Base-by-base conservation (phyloP, 2,113 vertebrate genomes). In the Malaclemys terrapin region DNA sequence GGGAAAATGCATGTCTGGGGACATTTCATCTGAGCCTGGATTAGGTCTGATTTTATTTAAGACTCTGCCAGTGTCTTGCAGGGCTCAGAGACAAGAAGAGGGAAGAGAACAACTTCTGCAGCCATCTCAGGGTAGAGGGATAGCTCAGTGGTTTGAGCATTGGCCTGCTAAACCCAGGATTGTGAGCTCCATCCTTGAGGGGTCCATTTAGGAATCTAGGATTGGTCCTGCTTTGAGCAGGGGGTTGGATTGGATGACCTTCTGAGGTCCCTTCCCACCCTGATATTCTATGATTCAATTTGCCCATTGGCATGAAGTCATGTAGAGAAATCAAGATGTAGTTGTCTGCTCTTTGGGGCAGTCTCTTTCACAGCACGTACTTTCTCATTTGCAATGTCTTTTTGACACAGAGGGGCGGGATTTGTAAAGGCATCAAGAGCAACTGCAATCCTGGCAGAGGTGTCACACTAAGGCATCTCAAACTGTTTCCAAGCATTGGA, bases 321-420 rank as follows among this genome's bases (percentile, higher is more conserved):
- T 75, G 42, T 22, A 5, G 5, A 1, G 4, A 38, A 57, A 69
- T 8, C 1, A 14, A 2, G 45, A 24, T 50, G 65, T 69, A 57
- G 11, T 14, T 13, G 11, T 4, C 6, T 50, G 22, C 4, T 65
- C 50, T 57, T 2, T 62, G 29, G 42, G 89, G 31, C 1, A 31
- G 84, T n/a, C 7, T 88, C 52, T 88, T 82, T 93, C 82, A 85
- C 1, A 59, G 85, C 6, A 53, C 62, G 57, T 80, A 31, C 76
- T 62, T 76, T 91, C 53, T 89, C 89, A 91, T 69, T 93, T 88
- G 56, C 0, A 5, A 54, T 91, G 86, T 91, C 80, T 91, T 80
- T 89, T 83, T 93, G 62, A 72, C 79, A 75, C 31, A 52, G 35
- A 38, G 10, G n/a, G 62, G 86, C 80, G 50, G 49, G 80, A 91